Evolutionary conservation across 2,888 invertebrate species (phyloP), one percentile per base, ranked within the genome.

Genomic region (Rhimphoctona megacephalus): DNA sequence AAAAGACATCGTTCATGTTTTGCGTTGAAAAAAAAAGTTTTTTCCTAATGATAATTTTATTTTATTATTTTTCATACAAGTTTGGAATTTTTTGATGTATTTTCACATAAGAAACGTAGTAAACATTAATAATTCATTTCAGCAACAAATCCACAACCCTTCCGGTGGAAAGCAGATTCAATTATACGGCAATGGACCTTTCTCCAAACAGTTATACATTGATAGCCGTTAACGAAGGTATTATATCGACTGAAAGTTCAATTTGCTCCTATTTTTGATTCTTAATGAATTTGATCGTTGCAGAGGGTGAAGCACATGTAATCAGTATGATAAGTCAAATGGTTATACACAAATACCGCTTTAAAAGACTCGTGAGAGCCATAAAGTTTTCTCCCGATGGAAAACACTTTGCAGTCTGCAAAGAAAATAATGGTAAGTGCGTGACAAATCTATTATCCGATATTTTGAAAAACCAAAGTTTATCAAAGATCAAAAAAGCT

Each of bases 341-440:
- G 46, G 96, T 98, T 0, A 96, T 99, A 89, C 97, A 99, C 93
- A 96, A 96, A 66, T 97, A 98, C 91, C 96, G 97, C 92, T 99
- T 99, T 93, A 97, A 97, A 91, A 95, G 96, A 82, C 96, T 96
- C 88, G 97, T 98, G 0, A 96, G 96, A 89, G 96, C 96, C 76
- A 96, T 99, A 0, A 96, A 96, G 92, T 99, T 99, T 94, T 99
- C 99, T 92, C 99, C 99, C 0, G 97, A 99, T 95, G 98, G 99
- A 33, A 97, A 97, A 95, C 97, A 98, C 92, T 97, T 99, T 95
- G 99, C 99, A 0, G 97, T 98, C 17, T 98, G 98, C 64, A 97
- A 98, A 94, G 97, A 97, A 91, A 97, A 97, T 92, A 97, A 97
- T 94, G 97, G 97, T 97, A 95, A 92, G 88, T 88, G 70, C n/a